phyloP scores from a whole-genome alignment of 2,113 vertebrate genomes.

The Cygnus atratus region DNA sequence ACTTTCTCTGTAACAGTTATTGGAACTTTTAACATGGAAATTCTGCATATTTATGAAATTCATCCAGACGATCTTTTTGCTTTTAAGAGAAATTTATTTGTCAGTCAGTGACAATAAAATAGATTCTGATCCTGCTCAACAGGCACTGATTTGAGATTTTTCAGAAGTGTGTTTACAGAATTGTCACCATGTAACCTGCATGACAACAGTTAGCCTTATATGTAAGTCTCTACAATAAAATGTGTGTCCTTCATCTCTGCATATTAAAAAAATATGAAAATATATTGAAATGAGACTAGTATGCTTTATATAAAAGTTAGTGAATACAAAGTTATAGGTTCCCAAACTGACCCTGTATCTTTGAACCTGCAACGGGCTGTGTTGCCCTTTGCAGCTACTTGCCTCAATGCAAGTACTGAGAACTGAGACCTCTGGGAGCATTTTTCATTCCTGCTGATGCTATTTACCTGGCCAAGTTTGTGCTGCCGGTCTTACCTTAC shows the following conservation, averaged over 20 bases:
- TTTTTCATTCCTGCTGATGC: not conserved
- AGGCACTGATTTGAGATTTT: not conserved
- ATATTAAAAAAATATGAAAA: not conserved
- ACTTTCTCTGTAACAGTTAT: not conserved
- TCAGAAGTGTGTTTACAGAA: not conserved
- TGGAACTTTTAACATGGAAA: not conserved
- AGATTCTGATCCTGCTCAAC: not conserved
- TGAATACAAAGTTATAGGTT: not conserved
- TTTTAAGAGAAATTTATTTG: not conserved
- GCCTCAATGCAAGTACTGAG: rapidly evolving
- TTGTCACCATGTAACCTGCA: not conserved
- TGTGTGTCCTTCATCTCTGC: not conserved
- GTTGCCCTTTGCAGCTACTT: not conserved
- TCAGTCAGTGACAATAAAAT: not conserved
- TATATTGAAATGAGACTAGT: not conserved
- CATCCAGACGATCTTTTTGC: not conserved
- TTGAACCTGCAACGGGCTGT: rapidly evolving
- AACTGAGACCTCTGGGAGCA: rapidly evolving
- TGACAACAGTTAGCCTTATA: not conserved
- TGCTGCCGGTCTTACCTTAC: not conserved
- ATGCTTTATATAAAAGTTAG: not conserved
- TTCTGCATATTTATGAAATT: not conserved
- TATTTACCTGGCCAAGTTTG: not conserved
- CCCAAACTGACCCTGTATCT: not conserved
- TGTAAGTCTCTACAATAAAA: not conserved